Conservation (phyloP, 2,888 invertebrate genomes). For the Lasioglossum figueresi region DNA sequence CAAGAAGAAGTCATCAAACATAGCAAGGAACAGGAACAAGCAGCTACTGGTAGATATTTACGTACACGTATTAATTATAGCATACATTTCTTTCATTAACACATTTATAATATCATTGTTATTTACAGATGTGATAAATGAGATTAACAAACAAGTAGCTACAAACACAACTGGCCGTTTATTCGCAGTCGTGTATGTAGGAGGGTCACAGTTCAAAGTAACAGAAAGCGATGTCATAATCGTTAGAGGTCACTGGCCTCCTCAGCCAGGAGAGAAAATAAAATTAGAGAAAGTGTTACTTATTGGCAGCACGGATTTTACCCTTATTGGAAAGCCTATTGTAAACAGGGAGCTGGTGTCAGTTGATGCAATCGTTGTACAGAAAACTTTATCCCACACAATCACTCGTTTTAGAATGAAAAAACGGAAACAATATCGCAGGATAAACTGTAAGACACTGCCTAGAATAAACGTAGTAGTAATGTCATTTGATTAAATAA, state of each 20-base stretch:
- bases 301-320: conserved; percentile 92
- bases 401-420: conserved; percentile 91
- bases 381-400: conserved; percentile 92
- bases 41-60: conserved; percentile 68
- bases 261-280: conserved; percentile 91
- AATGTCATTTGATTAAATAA: conserved; percentile 25
- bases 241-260: conserved; percentile 93
- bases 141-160: conserved; percentile 88
- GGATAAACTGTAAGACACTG: conserved; percentile 88
- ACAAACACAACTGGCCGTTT: conserved; percentile 86
- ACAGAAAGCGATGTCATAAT: conserved; percentile 94
- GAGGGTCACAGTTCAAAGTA: conserved; percentile 93
- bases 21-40: conserved; percentile 72
- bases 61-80: background rate
- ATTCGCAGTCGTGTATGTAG: conserved; percentile 93
- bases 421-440: conserved; percentile 90
- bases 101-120: background rate
- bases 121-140: conserved; percentile 85
- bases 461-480: background rate
- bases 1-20: conserved; percentile 71
- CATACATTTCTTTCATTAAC: background rate
- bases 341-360: conserved; percentile 90
- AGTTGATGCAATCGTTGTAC: conserved; percentile 92
- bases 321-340: conserved; percentile 92
- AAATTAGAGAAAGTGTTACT: conserved; percentile 93